These are phyloP conservation scores for Hylaeus anthracinus DNA, from an alignment of 1,140 invertebrate species.

Conservation along the genomic window DNA sequence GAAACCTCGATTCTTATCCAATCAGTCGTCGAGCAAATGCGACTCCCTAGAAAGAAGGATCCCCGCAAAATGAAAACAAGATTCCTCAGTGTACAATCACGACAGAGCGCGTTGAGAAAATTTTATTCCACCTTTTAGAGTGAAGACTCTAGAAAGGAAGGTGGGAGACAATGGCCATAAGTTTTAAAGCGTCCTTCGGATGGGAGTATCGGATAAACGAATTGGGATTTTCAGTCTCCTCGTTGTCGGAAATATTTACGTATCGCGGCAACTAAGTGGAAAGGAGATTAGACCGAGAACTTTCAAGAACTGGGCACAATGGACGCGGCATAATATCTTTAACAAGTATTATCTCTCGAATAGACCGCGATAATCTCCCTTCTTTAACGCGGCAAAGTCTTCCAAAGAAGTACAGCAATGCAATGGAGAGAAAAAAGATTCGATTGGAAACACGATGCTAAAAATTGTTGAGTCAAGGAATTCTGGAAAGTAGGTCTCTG, in stretches of 20 bases:
- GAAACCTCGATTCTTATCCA: not conserved
- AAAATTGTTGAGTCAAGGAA: no score
- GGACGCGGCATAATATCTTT: no score
- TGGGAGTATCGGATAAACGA: not conserved
- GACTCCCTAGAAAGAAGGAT: no score
- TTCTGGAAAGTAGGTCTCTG: no score
- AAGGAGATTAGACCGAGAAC: not conserved
- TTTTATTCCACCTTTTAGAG: constrained; percentile 9
- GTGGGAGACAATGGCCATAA: not conserved
- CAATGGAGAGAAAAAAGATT: no score
- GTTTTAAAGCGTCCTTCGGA: not conserved
- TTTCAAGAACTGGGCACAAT: not conserved
- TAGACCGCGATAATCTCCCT: not conserved
- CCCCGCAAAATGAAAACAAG: constrained; percentile 6
- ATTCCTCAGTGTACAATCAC: not conserved
- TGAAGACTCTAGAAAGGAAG: not conserved
- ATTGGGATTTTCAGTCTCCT: not conserved
- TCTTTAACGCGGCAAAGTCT: no score
- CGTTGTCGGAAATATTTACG: not conserved
- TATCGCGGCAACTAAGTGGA: not conserved
- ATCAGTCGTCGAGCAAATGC: constrained; percentile 11
- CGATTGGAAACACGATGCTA: no score
- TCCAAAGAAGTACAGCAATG: no score
- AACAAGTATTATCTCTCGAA: no score
- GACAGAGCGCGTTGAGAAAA: not conserved